Conservation (phyloP, 1,140 invertebrate genomes). For the Drosophila equinoxialis region DNA sequence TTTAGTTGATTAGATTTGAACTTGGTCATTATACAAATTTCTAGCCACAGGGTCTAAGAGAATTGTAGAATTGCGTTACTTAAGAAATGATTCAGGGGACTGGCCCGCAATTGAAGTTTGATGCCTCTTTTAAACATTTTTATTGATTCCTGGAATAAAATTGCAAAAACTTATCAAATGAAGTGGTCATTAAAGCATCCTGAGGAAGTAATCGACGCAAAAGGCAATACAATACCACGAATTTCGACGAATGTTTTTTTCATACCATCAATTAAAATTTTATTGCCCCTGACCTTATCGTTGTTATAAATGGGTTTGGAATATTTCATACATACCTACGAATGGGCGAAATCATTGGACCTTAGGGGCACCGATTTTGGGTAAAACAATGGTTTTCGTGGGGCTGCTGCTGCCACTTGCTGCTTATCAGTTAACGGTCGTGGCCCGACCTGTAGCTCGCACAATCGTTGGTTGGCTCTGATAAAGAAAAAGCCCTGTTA, state of each 20-base stretch:
- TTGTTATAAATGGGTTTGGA: constrained; percentile 4
- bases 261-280: constrained; percentile 12
- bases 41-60: not conserved
- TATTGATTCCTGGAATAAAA: not conserved
- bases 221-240: not conserved
- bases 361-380: constrained; percentile 14
- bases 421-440: constrained; percentile 55
- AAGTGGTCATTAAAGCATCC: constrained; percentile 38
- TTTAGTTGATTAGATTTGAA: constrained; percentile 49
- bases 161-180: constrained; percentile 20
- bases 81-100: constrained; percentile 17
- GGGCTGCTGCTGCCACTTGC: constrained; percentile 22
- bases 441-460: constrained; percentile 33
- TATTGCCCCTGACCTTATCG: constrained; percentile 24
- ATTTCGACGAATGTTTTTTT: not conserved
- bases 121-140: not conserved
- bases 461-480: constrained; percentile 17
- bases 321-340: not conserved
- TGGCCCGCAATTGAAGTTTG: constrained; percentile 2
- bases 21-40: not conserved
- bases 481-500: constrained; percentile 69
- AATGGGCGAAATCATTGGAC: constrained; percentile 22
- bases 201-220: constrained; percentile 53
- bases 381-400: constrained; percentile 6
- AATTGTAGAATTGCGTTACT: not conserved